Percentiles rank a stretch among this genome's conserved stretches.
These are phyloP conservation scores for Branchinecta sandiegonensis DNA, from an alignment of 2,888 invertebrate genomes.

Conservation along the genomic window DNA sequence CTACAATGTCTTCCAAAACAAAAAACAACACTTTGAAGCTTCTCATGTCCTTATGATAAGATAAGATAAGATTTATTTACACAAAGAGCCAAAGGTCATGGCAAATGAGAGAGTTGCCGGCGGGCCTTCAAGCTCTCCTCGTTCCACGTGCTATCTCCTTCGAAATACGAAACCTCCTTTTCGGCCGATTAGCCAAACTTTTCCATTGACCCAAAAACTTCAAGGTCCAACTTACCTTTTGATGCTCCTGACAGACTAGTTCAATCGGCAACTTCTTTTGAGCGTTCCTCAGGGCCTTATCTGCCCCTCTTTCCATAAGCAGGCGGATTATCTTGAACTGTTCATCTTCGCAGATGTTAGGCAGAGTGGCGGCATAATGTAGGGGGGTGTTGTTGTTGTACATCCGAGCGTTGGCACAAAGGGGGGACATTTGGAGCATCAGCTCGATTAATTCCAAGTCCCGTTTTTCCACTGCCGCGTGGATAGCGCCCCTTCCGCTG, in stretches of 20 bases:
- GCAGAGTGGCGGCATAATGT: constrained; percentile 22
- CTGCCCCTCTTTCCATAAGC: constrained; percentile 22
- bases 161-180: too few relatives aligned
- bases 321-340: constrained; percentile 21
- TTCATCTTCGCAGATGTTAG: constrained; percentile 20
- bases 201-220: too few relatives aligned
- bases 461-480: constrained; percentile 23
- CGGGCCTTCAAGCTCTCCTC: too few relatives aligned
- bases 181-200: too few relatives aligned
- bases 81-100: too few relatives aligned
- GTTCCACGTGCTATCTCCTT: too few relatives aligned
- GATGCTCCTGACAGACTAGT: constrained; percentile 22
- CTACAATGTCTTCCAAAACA: too few relatives aligned
- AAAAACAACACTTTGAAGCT: too few relatives aligned
- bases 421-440: constrained; percentile 18
- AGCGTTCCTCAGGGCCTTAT: constrained; percentile 22
- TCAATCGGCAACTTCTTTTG: constrained; percentile 24
- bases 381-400: constrained; percentile 24
- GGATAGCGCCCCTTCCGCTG: constrained; percentile 22
- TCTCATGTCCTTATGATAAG: too few relatives aligned
- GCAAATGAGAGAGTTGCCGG: too few relatives aligned
- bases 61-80: too few relatives aligned
- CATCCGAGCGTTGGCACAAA: constrained; percentile 22
- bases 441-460: constrained; percentile 21
- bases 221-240: constrained; percentile 6